phyloP scores from a whole-genome alignment of 2,113 vertebrate species.

The Cheilinus undulatus region DNA sequence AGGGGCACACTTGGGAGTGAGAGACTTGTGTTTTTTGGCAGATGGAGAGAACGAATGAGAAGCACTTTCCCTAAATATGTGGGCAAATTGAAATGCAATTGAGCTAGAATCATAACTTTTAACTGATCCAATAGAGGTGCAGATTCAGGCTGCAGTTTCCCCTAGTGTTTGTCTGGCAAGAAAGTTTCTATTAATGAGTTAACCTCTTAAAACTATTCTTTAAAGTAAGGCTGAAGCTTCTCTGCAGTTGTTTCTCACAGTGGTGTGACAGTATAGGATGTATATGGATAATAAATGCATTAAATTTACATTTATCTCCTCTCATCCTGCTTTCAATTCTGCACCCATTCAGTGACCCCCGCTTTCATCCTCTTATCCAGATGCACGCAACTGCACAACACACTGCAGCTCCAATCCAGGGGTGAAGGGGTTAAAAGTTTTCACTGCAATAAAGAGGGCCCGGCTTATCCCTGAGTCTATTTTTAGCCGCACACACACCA shows the following conservation, averaged over 20 bases:
- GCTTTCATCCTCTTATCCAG: constrained; percentile 40
- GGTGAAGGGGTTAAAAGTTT: constrained; percentile 80
- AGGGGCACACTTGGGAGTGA: constrained; percentile 9
- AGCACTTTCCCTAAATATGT: constrained; percentile 4
- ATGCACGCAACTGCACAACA: constrained; percentile 37
- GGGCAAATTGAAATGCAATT: background rate
- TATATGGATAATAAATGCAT: background rate
- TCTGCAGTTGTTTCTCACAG: background rate
- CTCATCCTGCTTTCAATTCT: background rate
- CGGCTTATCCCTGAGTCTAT: constrained; percentile 77
- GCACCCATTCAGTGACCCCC: background rate
- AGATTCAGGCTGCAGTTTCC: no score
- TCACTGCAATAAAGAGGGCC: constrained; percentile 78
- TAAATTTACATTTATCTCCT: constrained; percentile 12
- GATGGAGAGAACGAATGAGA: constrained; percentile 31
- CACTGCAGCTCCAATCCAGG: constrained; percentile 43
- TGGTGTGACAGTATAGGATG: background rate
- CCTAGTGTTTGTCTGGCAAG: background rate
- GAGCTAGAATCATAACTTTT: constrained; percentile 19
- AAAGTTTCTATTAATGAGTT: background rate
- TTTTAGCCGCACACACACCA: constrained; percentile 72
- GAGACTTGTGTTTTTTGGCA: constrained; percentile 14
- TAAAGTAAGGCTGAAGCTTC: background rate
- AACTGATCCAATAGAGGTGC: constrained; percentile 7
- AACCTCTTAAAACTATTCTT: no score